Conservation (phyloP, 2,113 vertebrate genomes). For the Trematomus loennbergii region DNA sequence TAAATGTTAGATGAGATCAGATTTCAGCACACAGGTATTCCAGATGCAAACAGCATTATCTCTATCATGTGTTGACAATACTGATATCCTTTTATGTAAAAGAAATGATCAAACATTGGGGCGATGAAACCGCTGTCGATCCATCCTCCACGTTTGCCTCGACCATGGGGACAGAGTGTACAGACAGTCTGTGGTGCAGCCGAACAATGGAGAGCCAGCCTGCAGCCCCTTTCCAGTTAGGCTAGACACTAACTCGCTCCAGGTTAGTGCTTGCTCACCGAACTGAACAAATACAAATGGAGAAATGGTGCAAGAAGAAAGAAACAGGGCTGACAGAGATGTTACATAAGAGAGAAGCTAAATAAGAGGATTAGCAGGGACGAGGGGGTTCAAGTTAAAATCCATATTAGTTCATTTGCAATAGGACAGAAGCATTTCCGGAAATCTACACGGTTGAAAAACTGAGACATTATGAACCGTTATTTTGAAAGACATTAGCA, state of each 20-base stretch:
- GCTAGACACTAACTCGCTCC: conserved; percentile 48
- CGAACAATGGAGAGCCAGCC: conserved; percentile 68
- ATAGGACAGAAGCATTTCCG: not conserved
- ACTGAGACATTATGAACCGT: not conserved
- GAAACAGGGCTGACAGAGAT: conserved; percentile 1
- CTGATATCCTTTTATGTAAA: not conserved
- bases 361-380: conserved; percentile 42
- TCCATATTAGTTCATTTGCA: conserved; percentile 48
- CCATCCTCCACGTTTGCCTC: conserved; percentile 49
- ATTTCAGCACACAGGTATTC: not conserved
- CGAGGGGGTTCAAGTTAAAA: conserved; percentile 41
- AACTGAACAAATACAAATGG: conserved; percentile 45
- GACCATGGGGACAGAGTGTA: conserved; percentile 70
- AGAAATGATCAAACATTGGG: conserved; percentile 11
- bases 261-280: conserved; percentile 51
- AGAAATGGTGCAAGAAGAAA: conserved; percentile 35
- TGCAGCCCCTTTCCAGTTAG: conserved; percentile 42
- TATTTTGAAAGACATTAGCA: conserved; percentile 1
- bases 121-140: conserved; percentile 32
- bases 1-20: conserved; percentile 2
- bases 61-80: not conserved
- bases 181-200: conserved; percentile 62
- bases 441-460: conserved; percentile 6
- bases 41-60: conserved; percentile 2
- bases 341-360: conserved; percentile 47